Evolutionary conservation across 2,888 invertebrate species (phyloP).

Genomic region (Heliconius ismenius): DNA sequence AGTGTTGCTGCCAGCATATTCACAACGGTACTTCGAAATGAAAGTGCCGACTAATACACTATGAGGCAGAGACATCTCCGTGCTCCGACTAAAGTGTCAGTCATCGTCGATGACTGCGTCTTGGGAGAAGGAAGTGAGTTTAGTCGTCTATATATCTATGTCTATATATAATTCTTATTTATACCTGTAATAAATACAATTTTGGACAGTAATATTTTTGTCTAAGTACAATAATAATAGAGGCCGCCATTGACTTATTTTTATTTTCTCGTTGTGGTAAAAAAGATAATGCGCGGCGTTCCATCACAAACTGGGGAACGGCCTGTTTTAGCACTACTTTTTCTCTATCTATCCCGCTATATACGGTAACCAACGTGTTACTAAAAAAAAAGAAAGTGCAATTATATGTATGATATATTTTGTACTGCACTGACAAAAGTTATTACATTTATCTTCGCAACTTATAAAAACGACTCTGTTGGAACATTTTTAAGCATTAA

Average conservation of each 20-base stretch:
- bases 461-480: too few species aligned
- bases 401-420: too few species aligned
- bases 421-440: too few species aligned
- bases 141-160: background rate
- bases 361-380: background rate
- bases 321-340: background rate
- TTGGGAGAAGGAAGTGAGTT: conserved; percentile 18
- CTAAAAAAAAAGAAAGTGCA: too few species aligned
- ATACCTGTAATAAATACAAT: background rate
- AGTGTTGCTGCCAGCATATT: background rate
- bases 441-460: too few species aligned
- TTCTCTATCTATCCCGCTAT: background rate
- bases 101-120: conserved; percentile 30
- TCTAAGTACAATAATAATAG: background rate
- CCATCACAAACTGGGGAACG: background rate
- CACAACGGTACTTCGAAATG: background rate
- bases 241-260: background rate
- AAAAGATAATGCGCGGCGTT: background rate
- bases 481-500: too few species aligned
- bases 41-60: conserved; percentile 18
- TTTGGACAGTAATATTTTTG: background rate
- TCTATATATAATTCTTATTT: background rate
- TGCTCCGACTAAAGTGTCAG: conserved; percentile 13
- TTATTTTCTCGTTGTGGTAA: background rate
- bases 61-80: background rate